Base-by-base conservation (phyloP, 2,113 vertebrate species). In the Numida meleagris region DNA sequence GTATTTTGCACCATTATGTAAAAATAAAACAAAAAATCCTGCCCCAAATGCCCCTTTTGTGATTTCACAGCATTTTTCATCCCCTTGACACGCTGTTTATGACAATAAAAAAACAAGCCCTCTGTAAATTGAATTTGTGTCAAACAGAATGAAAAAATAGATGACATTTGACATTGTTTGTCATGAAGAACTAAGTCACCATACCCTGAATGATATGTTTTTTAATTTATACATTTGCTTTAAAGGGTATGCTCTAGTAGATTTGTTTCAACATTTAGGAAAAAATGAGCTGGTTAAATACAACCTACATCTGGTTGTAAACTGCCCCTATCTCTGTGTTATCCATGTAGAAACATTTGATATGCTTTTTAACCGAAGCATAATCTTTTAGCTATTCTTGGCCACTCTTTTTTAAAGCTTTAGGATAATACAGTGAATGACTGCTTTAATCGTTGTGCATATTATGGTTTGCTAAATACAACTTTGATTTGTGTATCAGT, bases 61-160 rank as follows among this genome's bases (percentile, higher is more conserved):
- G 51, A 40, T 91, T 89, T 85, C 67, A 9, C 71, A 87, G 25
- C 17, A 46, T 71, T 94, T 93, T 84, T 82, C n/a, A 70, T 90
- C 55, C 25, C 27, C 19, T 79, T 53, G 8, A 7, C 40, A 82
- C 18, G 36, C 5, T 65, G 46, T 79, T 92, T 84, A 23, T 77
- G 72, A 59, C 18, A 88, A 25, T 5, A 65, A 76, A 63, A n/a
- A 57, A 20, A 0, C 36, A 51, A 16, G 19, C 76, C 17, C 25
- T 80, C 24, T 29, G 8, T 75, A 29, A 57, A 61, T 43, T 50
- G 9, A 80, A 65, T 74, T 70, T 77, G 5, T 91, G 72, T 86
- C 63, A 87, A 78, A 85, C 11, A 74, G 59, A 82, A 67, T 80
- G 68, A 38, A 87, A 86, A 80, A 89, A 50, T 5, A 12, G 24